Evolutionary conservation across 1,140 invertebrate genomes (phyloP).

Genomic region (Leptopilina clavipes): DNA sequence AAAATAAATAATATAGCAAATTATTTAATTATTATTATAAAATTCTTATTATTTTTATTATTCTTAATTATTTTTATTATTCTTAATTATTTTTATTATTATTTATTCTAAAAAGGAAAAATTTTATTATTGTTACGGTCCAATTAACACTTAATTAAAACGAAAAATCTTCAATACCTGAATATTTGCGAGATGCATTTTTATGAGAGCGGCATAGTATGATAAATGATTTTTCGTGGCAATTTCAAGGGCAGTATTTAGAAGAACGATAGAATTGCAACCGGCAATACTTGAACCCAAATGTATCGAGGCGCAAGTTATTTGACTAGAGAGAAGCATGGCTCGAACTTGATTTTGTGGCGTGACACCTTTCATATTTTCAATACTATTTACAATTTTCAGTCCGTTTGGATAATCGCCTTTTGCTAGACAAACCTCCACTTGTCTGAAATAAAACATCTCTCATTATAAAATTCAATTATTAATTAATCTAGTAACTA

Average conservation of each 20-base stretch:
- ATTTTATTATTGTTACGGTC: too few species aligned
- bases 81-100: too few species aligned
- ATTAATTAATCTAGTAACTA: neutral
- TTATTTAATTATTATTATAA: too few species aligned
- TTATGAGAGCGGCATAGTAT: constrained; percentile 83
- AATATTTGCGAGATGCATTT: constrained; percentile 85
- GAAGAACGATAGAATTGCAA: constrained; percentile 76
- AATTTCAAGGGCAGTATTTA: constrained; percentile 83
- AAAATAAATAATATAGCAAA: neutral
- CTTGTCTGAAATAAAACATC: constrained; percentile 75
- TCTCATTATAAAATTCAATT: neutral
- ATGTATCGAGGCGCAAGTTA: constrained; percentile 78
- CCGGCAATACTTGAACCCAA: constrained; percentile 72
- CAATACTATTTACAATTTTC: constrained; percentile 77
- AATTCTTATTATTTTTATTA: too few species aligned
- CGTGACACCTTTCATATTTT: constrained; percentile 74
- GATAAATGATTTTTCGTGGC: constrained; percentile 84
- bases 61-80: too few species aligned
- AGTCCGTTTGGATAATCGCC: constrained; percentile 80
- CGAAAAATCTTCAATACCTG: constrained; percentile 70
- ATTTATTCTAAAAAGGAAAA: too few species aligned
- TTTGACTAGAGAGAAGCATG: constrained; percentile 83
- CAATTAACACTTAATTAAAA: too few species aligned
- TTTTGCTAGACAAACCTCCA: constrained; percentile 81
- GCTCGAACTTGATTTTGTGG: constrained; percentile 79